Percentiles rank a stretch among this genome's conserved stretches.
These are phyloP conservation scores for Oryctolagus cuniculus DNA, from an alignment of 2,113 vertebrate genomes.

Conservation along the genomic window DNA sequence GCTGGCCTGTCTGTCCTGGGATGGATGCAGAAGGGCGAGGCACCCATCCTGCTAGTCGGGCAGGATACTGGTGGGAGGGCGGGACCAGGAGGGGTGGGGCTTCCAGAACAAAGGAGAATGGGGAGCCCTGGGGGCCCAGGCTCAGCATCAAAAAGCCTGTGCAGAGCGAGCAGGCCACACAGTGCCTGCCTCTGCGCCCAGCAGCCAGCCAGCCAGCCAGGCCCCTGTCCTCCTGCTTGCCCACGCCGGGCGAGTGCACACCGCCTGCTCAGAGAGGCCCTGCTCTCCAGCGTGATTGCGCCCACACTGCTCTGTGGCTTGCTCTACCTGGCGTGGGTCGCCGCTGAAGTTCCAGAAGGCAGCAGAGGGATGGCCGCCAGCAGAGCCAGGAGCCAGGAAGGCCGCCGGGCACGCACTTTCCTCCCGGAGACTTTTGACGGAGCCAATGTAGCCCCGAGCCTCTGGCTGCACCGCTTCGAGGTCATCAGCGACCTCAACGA, in stretches of 20 bases:
- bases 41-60: constrained; percentile 74
- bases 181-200: neutral
- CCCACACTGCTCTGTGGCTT: constrained; percentile 63
- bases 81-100: constrained; percentile 61
- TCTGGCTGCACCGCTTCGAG: constrained; percentile 79
- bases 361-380: constrained; percentile 68
- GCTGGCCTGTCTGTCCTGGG: constrained; percentile 10
- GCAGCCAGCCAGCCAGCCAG: neutral
- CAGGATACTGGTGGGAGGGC: constrained; percentile 72
- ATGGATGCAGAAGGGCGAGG: constrained; percentile 73
- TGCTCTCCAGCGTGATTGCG: constrained; percentile 75
- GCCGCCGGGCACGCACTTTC: constrained; percentile 28
- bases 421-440: constrained; percentile 70
- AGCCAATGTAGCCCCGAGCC: neutral
- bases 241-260: neutral
- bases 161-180: constrained; percentile 10
- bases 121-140: constrained; percentile 67
- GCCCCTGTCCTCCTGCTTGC: constrained; percentile 5
- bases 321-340: constrained; percentile 64
- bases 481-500: constrained; percentile 74
- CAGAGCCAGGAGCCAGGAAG: constrained; percentile 39
- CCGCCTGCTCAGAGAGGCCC: neutral
- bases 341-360: constrained; percentile 54
- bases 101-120: constrained; percentile 78
- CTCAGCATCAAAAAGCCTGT: constrained; percentile 79